Base-by-base conservation (phyloP, 2,113 vertebrate species). In the Lanius ludovicianus region DNA sequence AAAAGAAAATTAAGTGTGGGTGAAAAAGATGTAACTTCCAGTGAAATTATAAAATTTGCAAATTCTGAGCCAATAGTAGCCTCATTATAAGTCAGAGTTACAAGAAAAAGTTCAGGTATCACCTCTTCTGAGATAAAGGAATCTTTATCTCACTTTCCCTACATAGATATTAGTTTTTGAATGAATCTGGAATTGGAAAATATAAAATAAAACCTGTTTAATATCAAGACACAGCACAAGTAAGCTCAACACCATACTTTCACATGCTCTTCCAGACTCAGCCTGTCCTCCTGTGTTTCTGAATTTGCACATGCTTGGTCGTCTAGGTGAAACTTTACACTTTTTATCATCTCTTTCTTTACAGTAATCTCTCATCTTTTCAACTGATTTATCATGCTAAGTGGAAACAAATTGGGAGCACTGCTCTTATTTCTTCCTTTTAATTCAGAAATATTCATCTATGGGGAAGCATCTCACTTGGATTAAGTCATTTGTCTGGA, bases 231-330 rank as follows among this genome's bases (percentile, higher is more conserved):
- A 9, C 3, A 53, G 11, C 10, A 73, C 8, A 1, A 33, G 2
- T 31, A 52, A 37, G 2, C 5, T 0, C 15, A 70, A 2, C 2
- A 44, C 4, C 17, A 27, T 1, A 0, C 41, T 37, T 49, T 44
- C 31, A 28, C 10, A n/a, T 27, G 15, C 1, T 41, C 4, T 63
- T 89, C 15, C 62, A 71, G 9, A 31, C 1, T 27, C 35, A 55
- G 33, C 1, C 15, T 3, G 1, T 52, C 78, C 47, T 3, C 25
- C 1, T 9, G 0, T 41, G 4, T 24, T 86, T 67, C n/a, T 60
- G 24, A 63, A 21, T 62, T 44, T 44, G 14, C 4, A 3, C 49
- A 7, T 47, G 7, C 14, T 80, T 55, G 1, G 2, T n/a, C 62
- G 3, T 20, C 28, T 23, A 44, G 27, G 4, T 56, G 15, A 53